A percentile compares a stretch with the other conserved stretches of the same genome.
Conservation (phyloP, 2,888 invertebrate species). For the Lomographa bimaculata region DNA sequence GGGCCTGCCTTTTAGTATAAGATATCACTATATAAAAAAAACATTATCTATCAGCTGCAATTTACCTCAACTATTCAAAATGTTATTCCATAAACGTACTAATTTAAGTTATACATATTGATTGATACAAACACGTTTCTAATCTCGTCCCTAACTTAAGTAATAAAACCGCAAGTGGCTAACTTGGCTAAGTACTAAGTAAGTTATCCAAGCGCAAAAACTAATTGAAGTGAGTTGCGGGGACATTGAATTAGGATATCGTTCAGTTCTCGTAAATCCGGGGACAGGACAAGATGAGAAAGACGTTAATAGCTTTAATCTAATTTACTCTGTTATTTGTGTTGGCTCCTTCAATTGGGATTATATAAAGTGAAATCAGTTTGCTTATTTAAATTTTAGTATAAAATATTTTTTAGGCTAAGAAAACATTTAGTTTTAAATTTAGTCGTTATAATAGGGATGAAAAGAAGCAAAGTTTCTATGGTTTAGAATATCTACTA, state of each 20-base stretch:
- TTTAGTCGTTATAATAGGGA: too few relatives aligned
- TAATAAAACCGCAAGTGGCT: slow-evolving; percentile 40
- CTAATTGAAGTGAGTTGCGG: slow-evolving; percentile 37
- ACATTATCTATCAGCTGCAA: too few relatives aligned
- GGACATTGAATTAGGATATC: slow-evolving; percentile 35
- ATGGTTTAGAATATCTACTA: too few relatives aligned
- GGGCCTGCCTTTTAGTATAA: too few relatives aligned
- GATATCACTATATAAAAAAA: too few relatives aligned
- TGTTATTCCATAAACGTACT: background rate
- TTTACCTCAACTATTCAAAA: background rate
- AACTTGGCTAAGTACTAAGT: slow-evolving; percentile 28
- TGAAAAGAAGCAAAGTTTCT: too few relatives aligned
- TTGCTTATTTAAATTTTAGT: too few relatives aligned
- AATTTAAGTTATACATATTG: background rate
- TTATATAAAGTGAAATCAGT: too few relatives aligned
- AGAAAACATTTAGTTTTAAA: too few relatives aligned
- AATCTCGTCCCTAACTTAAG: slow-evolving; percentile 29
- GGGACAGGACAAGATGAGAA: slow-evolving; percentile 2
- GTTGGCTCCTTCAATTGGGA: background rate
- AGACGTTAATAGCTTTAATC: slow-evolving; percentile 19
- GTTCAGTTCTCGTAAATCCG: slow-evolving; percentile 9
- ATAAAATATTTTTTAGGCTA: too few relatives aligned
- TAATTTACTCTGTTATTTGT: slow-evolving; percentile 3
- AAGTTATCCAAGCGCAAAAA: slow-evolving; percentile 38
- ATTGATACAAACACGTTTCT: slow-evolving; percentile 14